A percentile compares a stretch with the other conserved stretches of the same genome.
phyloP scores from a whole-genome alignment of 1,140 invertebrate species.

The Drosophila melanogaster region Release_6_plus_ISO1_MT NT_033779.5:2718501-2719000 shows the following conservation, averaged over 20 bases:
- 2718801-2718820: not conserved
- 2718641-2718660: slow-evolving; percentile 88
- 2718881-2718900: slow-evolving; percentile 90
- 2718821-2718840: slow-evolving; percentile 84
- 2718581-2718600: slow-evolving; percentile 88
- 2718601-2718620: slow-evolving; percentile 92
- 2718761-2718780: slow-evolving; percentile 94
- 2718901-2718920: slow-evolving; percentile 92
- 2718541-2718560: slow-evolving; percentile 94
- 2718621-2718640: slow-evolving; percentile 88
- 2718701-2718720: slow-evolving; percentile 90
- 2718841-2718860: slow-evolving; percentile 91
- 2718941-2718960: too few species aligned
- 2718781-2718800: too few species aligned
- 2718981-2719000: slow-evolving; percentile 79
- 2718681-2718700: slow-evolving; percentile 92
- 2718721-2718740: slow-evolving; percentile 94
- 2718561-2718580: slow-evolving; percentile 91
- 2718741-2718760: slow-evolving; percentile 95
- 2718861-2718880: slow-evolving; percentile 95
- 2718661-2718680: slow-evolving; percentile 91
- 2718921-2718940: slow-evolving; percentile 88
- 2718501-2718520: slow-evolving; percentile 94
- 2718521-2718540: slow-evolving; percentile 94
- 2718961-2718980: not conserved